A percentile compares a stretch with the other conserved stretches of the same genome.
Evolutionary conservation across 2,113 vertebrate species (phyloP).

Genomic region (Dipodomys merriami): DNA sequence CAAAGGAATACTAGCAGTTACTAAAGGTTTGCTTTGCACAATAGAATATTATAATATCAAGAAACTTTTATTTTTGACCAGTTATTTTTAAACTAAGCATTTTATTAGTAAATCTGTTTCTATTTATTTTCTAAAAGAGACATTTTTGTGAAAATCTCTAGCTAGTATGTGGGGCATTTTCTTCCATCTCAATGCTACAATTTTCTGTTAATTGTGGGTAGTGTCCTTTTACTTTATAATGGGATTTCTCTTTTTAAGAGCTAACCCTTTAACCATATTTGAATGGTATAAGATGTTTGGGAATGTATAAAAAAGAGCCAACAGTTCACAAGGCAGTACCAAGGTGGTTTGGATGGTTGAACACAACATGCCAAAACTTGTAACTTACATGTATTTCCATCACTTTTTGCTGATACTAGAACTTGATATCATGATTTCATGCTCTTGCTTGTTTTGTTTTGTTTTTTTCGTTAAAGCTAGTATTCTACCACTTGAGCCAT

Average conservation of each 20-base stretch:
- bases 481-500: no score
- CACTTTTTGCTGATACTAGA: no score
- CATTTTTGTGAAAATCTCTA: no score
- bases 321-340: neutral
- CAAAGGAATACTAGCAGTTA: neutral
- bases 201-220: neutral
- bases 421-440: no score
- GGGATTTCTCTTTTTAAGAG: neutral
- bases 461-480: no score
- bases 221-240: neutral
- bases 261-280: neutral
- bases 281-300: conserved; percentile 25
- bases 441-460: no score
- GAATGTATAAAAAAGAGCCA: neutral
- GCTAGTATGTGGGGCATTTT: neutral
- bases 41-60: neutral
- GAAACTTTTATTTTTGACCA: conserved; percentile 12
- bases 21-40: neutral
- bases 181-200: neutral
- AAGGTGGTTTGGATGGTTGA: neutral
- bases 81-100: conserved; percentile 9
- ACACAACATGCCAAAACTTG: neutral
- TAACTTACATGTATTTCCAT: no score
- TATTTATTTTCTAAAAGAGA: neutral
- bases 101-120: neutral